A percentile compares a stretch with the other conserved stretches of the same genome.
phyloP scores from a whole-genome alignment of 2,113 vertebrate genomes.

The Acrocephalus kingi region DNA sequence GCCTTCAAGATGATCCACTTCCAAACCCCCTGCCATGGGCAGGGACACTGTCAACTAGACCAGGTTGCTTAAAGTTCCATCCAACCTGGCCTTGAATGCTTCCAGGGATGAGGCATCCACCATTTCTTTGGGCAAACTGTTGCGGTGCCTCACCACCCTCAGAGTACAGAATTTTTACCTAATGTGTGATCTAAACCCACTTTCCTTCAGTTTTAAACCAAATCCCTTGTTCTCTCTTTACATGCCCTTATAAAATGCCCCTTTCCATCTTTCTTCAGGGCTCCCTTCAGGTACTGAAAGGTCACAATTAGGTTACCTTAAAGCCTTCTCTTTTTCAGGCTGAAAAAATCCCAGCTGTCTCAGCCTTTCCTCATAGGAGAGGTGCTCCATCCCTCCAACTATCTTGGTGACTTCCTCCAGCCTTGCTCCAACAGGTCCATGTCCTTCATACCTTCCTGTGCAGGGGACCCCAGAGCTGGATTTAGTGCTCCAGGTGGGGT shows the following conservation, averaged over 20 bases:
- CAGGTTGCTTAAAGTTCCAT: not conserved
- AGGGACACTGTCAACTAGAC: too few species aligned
- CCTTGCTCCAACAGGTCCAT: not conserved
- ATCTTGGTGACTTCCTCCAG: not conserved
- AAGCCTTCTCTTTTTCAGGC: not conserved
- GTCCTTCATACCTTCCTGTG: not conserved
- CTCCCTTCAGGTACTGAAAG: not conserved
- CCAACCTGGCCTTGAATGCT: not conserved
- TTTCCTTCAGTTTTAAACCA: not conserved
- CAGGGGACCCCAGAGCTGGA: not conserved
- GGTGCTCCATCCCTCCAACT: not conserved
- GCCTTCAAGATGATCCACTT: not conserved
- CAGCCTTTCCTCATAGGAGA: not conserved
- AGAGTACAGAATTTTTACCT: not conserved
- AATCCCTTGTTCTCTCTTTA: not conserved
- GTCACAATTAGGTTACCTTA: not conserved
- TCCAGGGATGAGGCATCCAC: not conserved
- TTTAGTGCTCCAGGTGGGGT: fast-evolving
- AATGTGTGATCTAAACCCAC: not conserved
- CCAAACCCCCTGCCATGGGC: fast-evolving
- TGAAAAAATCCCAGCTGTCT: not conserved
- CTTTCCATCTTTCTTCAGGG: not conserved
- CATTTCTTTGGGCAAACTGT: not conserved
- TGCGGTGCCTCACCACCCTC: not conserved
- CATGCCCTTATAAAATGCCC: not conserved